Percentiles rank a stretch among this genome's conserved stretches.
phyloP scores from a whole-genome alignment of 2,113 vertebrate species.

The Tor tambroides region DNA sequence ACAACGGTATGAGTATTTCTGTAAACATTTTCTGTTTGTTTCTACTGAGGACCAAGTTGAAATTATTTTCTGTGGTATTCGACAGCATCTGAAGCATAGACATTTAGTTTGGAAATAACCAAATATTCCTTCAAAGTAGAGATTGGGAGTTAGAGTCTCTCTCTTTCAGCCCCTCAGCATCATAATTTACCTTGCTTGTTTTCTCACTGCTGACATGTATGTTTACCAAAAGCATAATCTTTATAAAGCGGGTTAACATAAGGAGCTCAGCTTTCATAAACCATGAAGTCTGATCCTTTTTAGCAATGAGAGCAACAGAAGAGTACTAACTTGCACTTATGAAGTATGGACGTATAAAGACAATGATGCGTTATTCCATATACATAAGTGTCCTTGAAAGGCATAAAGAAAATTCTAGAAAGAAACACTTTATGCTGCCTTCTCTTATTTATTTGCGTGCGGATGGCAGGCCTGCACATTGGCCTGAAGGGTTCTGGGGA shows the following conservation, averaged over 20 bases:
- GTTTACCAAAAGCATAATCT: conserved; percentile 54
- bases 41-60: background rate
- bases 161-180: background rate
- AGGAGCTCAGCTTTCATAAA: conserved; percentile 45
- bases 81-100: background rate
- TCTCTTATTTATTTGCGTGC: conserved; percentile 13
- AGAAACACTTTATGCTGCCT: conserved; percentile 26
- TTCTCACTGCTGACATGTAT: conserved; percentile 49
- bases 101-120: background rate
- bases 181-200: conserved; percentile 40
- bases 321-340: conserved; percentile 33
- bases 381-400: conserved; percentile 33
- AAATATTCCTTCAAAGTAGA: background rate
- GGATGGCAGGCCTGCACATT: conserved; percentile 23
- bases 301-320: conserved; percentile 37
- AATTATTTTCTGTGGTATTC: background rate
- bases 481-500: conserved; percentile 24
- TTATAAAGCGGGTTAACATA: conserved; percentile 59
- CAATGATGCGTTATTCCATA: conserved; percentile 34
- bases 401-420: conserved; percentile 25
- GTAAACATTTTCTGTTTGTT: background rate
- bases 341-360: conserved; percentile 38
- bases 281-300: conserved; percentile 46
- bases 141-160: background rate
- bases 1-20: background rate